Conservation (phyloP, 2,797 vertebrate species). For the Morus bassanus region DNA sequence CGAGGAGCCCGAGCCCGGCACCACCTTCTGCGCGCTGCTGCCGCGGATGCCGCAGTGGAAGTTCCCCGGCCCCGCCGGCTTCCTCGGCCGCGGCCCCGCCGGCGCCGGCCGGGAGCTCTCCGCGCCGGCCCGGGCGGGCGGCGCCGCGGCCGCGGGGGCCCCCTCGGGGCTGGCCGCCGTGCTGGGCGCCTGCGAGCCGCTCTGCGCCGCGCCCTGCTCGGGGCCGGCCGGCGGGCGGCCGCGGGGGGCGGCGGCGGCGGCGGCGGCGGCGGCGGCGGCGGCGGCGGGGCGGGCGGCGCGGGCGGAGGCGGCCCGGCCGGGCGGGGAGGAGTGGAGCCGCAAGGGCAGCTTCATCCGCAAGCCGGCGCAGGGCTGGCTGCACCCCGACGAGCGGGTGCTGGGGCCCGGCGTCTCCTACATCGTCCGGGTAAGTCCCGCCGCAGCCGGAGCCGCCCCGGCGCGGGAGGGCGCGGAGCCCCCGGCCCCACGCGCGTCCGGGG, state of each 20-base stretch:
- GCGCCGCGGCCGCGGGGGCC: not conserved
- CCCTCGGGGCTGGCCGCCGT: conserved; percentile 86
- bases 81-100: conserved; percentile 86
- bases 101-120: conserved; percentile 83
- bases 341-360: conserved; percentile 92
- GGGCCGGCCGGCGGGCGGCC: conserved; percentile 79
- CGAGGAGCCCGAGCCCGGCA: conserved; percentile 87
- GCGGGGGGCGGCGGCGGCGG: too few species aligned
- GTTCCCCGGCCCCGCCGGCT: conserved; percentile 87
- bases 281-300: conserved; percentile 73
- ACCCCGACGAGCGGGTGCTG: conserved; percentile 88
- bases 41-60: conserved; percentile 95
- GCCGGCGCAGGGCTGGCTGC: conserved; percentile 92
- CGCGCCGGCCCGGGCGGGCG: not conserved
- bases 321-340: conserved; percentile 85
- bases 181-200: conserved; percentile 89
- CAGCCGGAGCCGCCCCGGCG: not conserved
- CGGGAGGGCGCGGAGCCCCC: not conserved
- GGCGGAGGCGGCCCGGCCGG: conserved; percentile 77
- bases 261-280: conserved; percentile 34
- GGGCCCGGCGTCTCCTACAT: conserved; percentile 90
- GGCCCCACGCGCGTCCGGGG: not conserved
- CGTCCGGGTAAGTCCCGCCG: conserved; percentile 80
- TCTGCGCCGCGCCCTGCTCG: conserved; percentile 88
- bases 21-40: conserved; percentile 94